Evolutionary conservation across 2,113 vertebrate genomes (phyloP).

Genomic region (Toxotes chatareus): DNA sequence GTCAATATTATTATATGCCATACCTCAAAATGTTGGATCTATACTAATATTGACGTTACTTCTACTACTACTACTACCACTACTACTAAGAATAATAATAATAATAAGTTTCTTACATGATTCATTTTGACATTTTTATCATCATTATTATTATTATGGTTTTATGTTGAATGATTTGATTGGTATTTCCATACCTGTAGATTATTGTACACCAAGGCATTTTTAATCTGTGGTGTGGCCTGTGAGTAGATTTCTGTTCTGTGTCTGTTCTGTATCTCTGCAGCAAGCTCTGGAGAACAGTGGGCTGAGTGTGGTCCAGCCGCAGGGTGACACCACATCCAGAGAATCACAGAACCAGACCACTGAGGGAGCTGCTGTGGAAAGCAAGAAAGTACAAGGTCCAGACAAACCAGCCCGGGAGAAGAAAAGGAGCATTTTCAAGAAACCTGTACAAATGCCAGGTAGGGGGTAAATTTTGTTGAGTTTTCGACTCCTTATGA

Average conservation of each 20-base stretch:
- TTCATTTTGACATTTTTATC: neutral
- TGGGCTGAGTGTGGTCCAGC: conserved; percentile 90
- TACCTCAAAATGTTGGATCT: neutral
- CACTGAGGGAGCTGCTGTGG: conserved; percentile 50
- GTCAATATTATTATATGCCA: neutral
- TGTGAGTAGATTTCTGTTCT: neutral
- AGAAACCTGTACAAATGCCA: conserved; percentile 93
- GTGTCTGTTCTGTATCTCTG: conserved; percentile 29
- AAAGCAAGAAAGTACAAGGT: conserved; percentile 83
- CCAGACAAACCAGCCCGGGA: conserved; percentile 87
- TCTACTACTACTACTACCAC: too few relatives aligned
- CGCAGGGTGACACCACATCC: conserved; percentile 81
- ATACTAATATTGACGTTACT: too few relatives aligned
- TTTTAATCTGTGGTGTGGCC: neutral
- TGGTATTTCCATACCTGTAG: neutral
- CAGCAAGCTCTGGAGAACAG: conserved; percentile 99
- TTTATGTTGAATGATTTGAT: neutral
- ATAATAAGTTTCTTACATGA: neutral
- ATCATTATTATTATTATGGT: too few relatives aligned
- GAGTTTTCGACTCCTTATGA: neutral
- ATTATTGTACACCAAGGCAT: neutral
- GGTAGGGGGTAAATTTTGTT: conserved; percentile 81
- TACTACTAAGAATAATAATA: neutral
- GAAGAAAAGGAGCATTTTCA: conserved; percentile 93
- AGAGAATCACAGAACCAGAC: conserved; percentile 80